Evolutionary conservation across 1,140 invertebrate species (phyloP), one percentile per base, ranked within the genome.

Genomic region (Elymnias hypermnestra): DNA sequence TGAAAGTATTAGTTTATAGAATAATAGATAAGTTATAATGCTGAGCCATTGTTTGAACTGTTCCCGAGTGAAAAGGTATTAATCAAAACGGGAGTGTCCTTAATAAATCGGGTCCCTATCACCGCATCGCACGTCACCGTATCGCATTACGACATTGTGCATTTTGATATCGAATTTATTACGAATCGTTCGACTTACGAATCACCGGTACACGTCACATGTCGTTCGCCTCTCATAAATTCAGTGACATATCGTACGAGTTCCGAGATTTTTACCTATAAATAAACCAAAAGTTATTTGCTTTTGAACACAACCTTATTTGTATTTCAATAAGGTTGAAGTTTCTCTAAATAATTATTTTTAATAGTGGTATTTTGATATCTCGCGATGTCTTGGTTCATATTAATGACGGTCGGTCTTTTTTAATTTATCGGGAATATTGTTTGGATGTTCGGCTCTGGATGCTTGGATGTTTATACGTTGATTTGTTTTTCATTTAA

Each of bases 161-260:
- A 17, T 33, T 33, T 65, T 68, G 62, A 70, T 73, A 68, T 63
- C 56, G 64, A 66, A 70, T 70, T 65, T 73, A 73, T 68, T 65
- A 69, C 59, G 49, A 51, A n/a, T n/a, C n/a, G n/a, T n/a, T n/a
- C n/a, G n/a, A n/a, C 25, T 59, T 67, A 58, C 56, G 72, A 70
- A 75, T 75, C 72, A 72, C 59, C 62, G 56, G 38, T 58, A 67
- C 63, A 60, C 65, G 72, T 76, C 72, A 75, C 47, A 38, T 54
- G 53, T 62, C 63, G 57, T 48, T 53, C 53, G 58, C 42, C 53
- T 43, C 63, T 76, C 68, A 70, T 73, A 77, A 77, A 77, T 72
- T 71, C 37, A 57, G 56, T 74, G 73, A 74, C 71, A 73, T 77
- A 72, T 70, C 66, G 73, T 53, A 47, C 59, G 61, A 63, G 53